A percentile compares a stretch with the other conserved stretches of the same genome.
These are phyloP conservation scores for Hyperoplus immaculatus DNA, from an alignment of 2,797 vertebrate genomes.

Conservation along the genomic window DNA sequence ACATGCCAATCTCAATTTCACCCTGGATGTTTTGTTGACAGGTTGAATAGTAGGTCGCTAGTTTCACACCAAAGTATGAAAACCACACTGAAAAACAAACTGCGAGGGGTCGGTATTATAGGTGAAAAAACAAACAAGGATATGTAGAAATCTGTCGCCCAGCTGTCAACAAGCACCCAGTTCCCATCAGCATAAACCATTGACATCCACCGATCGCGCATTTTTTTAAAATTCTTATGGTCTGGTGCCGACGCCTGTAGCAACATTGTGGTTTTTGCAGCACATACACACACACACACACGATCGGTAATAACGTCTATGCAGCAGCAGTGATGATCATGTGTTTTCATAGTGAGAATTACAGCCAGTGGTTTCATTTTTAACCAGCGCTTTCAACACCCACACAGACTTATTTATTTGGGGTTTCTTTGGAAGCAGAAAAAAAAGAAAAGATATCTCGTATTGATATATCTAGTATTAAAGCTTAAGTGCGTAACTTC, in stretches of 20 bases:
- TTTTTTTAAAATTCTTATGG: conserved; percentile 30
- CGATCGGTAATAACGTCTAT: too few species aligned
- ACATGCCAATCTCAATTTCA: neutral
- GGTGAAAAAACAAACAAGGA: neutral
- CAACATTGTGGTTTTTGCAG: conserved; percentile 30
- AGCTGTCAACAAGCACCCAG: conserved; percentile 1
- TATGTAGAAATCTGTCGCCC: conserved; percentile 19
- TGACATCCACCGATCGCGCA: neutral
- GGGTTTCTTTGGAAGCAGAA: too few species aligned
- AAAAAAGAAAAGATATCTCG: too few species aligned
- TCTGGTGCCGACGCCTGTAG: neutral
- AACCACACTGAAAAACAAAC: conserved; percentile 61
- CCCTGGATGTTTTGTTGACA: neutral
- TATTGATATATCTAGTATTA: too few species aligned
- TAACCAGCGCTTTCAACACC: too few species aligned
- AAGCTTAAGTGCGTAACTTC: too few species aligned
- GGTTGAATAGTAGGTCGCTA: conserved; percentile 51
- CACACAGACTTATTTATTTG: too few species aligned
- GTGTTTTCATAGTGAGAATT: too few species aligned
- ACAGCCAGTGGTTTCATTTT: too few species aligned
- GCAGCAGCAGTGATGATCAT: too few species aligned
- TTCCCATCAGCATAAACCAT: conserved; percentile 36
- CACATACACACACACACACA: neutral
- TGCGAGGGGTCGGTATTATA: neutral
- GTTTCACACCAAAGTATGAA: conserved; percentile 51